Percentiles rank a stretch among this genome's conserved stretches.
Conservation (phyloP, 2,113 vertebrate genomes). For the Gobius niger region DNA sequence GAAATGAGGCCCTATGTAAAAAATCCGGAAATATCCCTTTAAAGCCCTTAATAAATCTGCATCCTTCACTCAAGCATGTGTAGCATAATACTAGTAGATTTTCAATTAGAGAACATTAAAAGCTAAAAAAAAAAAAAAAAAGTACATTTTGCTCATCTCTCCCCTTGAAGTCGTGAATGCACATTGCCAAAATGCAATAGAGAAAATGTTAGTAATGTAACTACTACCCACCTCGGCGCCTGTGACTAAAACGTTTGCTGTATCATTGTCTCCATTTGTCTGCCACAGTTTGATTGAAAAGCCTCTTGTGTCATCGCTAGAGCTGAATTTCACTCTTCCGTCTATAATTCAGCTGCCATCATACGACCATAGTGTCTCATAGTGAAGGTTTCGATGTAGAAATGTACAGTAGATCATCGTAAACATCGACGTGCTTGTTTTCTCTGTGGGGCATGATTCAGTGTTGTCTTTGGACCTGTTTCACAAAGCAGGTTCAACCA, state of each 20-base stretch:
- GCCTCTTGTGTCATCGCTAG: conserved; percentile 68
- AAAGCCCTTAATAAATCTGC: no score
- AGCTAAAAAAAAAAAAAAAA: no score
- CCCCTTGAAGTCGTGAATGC: no score
- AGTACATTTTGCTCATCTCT: no score
- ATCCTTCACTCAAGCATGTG: no score
- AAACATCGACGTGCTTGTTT: conserved; percentile 55
- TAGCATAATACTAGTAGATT: no score
- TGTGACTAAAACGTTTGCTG: conserved; percentile 39
- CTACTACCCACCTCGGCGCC: conserved; percentile 24
- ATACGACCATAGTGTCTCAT: conserved; percentile 47
- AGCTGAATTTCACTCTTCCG: conserved; percentile 55
- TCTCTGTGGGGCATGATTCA: conserved; percentile 66
- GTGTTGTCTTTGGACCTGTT: conserved; percentile 58
- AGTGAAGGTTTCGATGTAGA: conserved; percentile 49
- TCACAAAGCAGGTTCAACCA: not conserved
- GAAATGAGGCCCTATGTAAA: no score
- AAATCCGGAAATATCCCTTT: no score
- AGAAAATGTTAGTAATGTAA: no score
- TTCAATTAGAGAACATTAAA: no score
- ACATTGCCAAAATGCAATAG: no score
- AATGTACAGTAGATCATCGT: conserved; percentile 53
- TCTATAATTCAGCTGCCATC: conserved; percentile 60
- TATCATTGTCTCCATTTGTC: conserved; percentile 47
- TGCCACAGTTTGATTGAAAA: conserved; percentile 66